phyloP scores from a whole-genome alignment of 2,797 vertebrate species.

The Falco peregrinus region DNA sequence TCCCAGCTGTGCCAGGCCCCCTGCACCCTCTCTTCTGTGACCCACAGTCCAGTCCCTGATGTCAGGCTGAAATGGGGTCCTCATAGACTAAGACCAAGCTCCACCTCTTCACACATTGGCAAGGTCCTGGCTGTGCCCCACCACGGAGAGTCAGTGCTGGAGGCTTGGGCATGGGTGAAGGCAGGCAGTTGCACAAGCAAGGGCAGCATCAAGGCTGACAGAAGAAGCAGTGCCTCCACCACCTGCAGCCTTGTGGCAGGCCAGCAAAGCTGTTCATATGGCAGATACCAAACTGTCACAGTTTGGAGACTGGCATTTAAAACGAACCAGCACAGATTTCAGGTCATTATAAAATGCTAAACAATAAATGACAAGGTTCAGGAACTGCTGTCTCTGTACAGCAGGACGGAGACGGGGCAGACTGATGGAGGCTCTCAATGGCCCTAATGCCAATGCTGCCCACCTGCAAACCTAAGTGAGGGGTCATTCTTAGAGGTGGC shows the following conservation, averaged over 20 bases:
- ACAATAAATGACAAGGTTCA: background rate
- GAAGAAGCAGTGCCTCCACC: background rate
- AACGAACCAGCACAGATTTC: background rate
- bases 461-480: background rate
- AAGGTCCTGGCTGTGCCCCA: background rate
- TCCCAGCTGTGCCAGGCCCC: background rate
- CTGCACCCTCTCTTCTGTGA: background rate
- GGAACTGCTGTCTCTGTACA: background rate
- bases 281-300: background rate
- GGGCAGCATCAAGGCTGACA: background rate
- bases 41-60: background rate
- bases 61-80: background rate
- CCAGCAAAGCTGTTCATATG: background rate
- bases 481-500: background rate
- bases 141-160: background rate
- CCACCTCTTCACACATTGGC: background rate
- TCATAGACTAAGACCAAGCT: background rate
- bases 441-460: background rate
- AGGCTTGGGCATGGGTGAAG: background rate
- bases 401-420: background rate
- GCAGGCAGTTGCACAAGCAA: background rate
- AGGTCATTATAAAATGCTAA: slow-evolving; percentile 19
- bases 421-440: background rate
- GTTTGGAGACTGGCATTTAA: slow-evolving; percentile 14
- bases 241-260: background rate